Evolutionary conservation across 1,140 invertebrate genomes (phyloP), one percentile per base, ranked within the genome.

Genomic region (Drosophila parabipectinata): DNA sequence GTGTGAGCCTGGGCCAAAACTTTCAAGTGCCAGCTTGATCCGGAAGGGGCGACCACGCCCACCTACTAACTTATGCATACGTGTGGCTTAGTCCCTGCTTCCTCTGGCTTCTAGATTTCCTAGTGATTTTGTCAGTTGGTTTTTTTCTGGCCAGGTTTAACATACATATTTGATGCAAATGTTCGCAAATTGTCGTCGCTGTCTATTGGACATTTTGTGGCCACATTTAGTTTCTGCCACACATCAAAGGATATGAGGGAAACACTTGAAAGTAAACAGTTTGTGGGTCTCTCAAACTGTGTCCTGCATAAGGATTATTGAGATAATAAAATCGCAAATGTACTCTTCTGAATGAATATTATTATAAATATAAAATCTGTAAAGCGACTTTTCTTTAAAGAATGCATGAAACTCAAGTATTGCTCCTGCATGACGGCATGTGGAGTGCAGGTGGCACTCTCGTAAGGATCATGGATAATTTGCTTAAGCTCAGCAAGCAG

Each of bases 51-150:
- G 34, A 18, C 59, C 54, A 47, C 61, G 55, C 47, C 55, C 41
- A 44, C n/a, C 82, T 74, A 50, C 81, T 85, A 54, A 81, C 73
- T 85, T 85, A 87, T 85, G 82, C 82, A 87, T 87, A 87, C 82
- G 73, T 87, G 82, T 80, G 79, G 66, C 75, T 78, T 64, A 67
- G 71, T 32, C 32, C 51, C 24, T 12, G 51, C 4, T 34, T 34
- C 10, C 24, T 30, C n/a, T 37, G 45, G 30, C 48, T 26, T 10
- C 18, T n/a, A 32, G 28, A 32, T 48, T 37, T 18, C 9, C 41
- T 48, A 47, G 15, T 18, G 15, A 64, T 76, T 77, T 80, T 58
- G 14, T 12, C 15, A 47, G n/a, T 24, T 21, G 24, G 18, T 32
- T 44, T 59, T 47, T 64, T 45, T 44, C 53, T 21, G 50, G 64